These are phyloP conservation scores for Hemitrygon akajei DNA, from an alignment of 2,797 vertebrate species.

Conservation along the genomic window DNA sequence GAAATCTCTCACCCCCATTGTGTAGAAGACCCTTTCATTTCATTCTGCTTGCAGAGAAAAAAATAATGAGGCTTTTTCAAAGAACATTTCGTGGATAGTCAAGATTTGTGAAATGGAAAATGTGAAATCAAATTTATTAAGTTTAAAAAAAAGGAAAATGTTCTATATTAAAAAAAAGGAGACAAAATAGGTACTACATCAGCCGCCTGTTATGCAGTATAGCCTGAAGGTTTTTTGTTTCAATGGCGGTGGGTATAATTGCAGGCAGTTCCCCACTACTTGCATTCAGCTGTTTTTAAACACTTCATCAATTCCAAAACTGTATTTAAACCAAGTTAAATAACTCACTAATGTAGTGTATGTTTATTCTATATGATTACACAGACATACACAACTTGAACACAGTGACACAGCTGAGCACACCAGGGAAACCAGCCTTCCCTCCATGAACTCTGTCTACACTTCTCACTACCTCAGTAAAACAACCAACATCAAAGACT, in stretches of 20 bases:
- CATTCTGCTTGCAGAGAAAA: neutral
- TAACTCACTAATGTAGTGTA: neutral
- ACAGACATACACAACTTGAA: neutral
- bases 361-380: neutral
- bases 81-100: neutral
- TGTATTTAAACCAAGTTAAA: neutral
- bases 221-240: neutral
- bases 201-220: neutral
- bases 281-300: neutral
- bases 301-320: neutral
- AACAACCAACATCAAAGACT: too few species aligned
- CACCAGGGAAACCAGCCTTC: too few species aligned
- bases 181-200: neutral
- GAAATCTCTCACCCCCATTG: neutral
- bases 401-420: neutral
- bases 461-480: too few species aligned
- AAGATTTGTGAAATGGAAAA: neutral
- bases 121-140: neutral
- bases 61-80: neutral
- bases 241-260: neutral
- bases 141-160: neutral
- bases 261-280: too few species aligned
- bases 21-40: neutral
- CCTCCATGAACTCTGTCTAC: too few species aligned
- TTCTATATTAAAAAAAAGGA: neutral